phyloP scores from a whole-genome alignment of 2,888 invertebrate species.

The Sminthurinus aureus region DNA sequence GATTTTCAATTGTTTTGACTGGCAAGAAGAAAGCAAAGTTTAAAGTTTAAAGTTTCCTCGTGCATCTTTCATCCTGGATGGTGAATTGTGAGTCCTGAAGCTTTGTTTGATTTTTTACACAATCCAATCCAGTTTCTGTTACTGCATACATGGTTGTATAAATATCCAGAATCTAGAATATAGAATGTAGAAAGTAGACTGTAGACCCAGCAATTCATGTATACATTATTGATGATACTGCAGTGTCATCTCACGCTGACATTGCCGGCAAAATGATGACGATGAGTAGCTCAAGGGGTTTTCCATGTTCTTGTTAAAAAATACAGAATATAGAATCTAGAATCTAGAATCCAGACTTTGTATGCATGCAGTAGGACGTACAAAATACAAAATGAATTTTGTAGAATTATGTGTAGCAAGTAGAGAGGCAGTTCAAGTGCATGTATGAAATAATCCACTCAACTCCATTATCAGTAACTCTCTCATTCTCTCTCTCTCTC shows the following conservation, averaged over 20 bases:
- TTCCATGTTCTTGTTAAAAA: neutral
- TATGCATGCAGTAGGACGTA: neutral
- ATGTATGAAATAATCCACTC: slow-evolving; percentile 7
- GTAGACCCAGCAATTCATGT: neutral
- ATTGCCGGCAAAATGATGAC: neutral
- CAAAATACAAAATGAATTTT: too few relatives aligned
- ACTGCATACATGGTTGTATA: too few relatives aligned
- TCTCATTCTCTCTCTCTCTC: too few relatives aligned
- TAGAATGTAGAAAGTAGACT: neutral
- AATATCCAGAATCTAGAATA: too few relatives aligned
- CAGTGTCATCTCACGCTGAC: slow-evolving; percentile 38
- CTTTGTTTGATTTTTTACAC: too few relatives aligned
- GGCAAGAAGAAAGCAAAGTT: too few relatives aligned
- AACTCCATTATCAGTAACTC: neutral
- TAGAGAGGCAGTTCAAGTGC: neutral
- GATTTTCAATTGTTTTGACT: too few relatives aligned
- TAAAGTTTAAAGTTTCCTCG: too few relatives aligned
- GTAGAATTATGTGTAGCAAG: too few relatives aligned
- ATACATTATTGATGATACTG: slow-evolving; percentile 25
- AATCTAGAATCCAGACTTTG: neutral
- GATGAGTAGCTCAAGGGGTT: slow-evolving; percentile 13
- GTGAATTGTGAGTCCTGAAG: neutral
- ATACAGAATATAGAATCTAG: neutral
- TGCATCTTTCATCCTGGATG: too few relatives aligned
- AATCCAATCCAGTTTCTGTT: too few relatives aligned